Evolutionary conservation across 1,140 invertebrate species (phyloP).

Genomic region (Helicorthomorpha holstii): DNA sequence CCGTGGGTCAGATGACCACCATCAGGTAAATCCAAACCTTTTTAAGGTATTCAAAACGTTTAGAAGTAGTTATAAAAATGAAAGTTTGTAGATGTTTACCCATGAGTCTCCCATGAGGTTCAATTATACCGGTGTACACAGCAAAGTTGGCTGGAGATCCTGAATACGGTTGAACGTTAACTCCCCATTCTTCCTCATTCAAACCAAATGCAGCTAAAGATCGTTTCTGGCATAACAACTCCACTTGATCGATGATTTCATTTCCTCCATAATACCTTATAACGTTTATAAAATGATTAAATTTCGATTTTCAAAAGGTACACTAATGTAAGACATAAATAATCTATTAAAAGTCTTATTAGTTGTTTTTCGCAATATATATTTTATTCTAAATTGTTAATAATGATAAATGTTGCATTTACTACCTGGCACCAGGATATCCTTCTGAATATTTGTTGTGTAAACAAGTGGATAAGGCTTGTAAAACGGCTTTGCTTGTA

Average conservation of each 20-base stretch:
- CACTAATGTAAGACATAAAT: no score
- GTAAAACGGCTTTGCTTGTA: no score
- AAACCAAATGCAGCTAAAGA: conserved; percentile 39
- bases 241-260: conserved; percentile 45
- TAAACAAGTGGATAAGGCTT: no score
- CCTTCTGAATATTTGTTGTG: no score
- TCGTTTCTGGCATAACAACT: conserved; percentile 39
- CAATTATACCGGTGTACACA: conserved; percentile 37
- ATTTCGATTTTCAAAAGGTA: no score
- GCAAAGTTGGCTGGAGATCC: conserved; percentile 51
- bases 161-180: conserved; percentile 47
- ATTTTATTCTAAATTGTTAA: no score
- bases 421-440: no score
- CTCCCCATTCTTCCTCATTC: conserved; percentile 41
- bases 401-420: no score
- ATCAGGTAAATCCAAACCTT: not conserved
- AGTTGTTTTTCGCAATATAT: no score
- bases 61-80: not conserved
- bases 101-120: conserved; percentile 47
- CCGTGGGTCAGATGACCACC: conserved; percentile 42
- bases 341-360: no score
- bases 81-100: conserved; percentile 39
- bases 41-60: conserved; percentile 1
- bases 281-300: no score
- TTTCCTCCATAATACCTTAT: conserved; percentile 53